A percentile compares a stretch with the other conserved stretches of the same genome.
Conservation (phyloP, 2,113 vertebrate genomes). For the Megaptera novaeangliae region DNA sequence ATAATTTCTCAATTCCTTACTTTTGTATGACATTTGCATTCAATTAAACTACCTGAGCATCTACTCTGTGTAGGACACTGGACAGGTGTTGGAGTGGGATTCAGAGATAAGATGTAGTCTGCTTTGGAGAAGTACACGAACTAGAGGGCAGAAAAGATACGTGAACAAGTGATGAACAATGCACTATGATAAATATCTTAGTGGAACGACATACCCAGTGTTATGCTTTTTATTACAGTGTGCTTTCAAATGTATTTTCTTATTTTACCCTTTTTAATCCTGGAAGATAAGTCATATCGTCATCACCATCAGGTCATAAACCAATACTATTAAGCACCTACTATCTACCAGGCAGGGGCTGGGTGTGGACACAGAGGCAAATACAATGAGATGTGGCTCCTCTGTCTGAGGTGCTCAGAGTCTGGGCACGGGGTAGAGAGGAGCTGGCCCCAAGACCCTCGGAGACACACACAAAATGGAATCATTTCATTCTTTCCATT, state of each 20-base stretch:
- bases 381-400: not conserved
- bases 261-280: conserved; percentile 24
- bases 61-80: not conserved
- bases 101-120: not conserved
- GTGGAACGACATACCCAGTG: not conserved
- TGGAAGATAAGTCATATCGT: not conserved
- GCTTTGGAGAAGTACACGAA: not conserved
- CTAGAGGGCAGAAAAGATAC: not conserved
- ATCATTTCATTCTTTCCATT: not conserved
- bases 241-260: conserved; percentile 38
- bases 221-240: not conserved
- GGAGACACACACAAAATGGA: not conserved
- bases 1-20: not conserved
- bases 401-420: not conserved
- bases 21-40: not conserved
- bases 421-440: not conserved
- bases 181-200: not conserved
- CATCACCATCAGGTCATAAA: not conserved
- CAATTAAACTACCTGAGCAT: not conserved
- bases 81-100: not conserved
- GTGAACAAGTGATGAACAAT: not conserved
- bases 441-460: not conserved
- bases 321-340: conserved; percentile 18
- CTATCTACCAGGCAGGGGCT: not conserved
- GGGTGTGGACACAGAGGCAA: not conserved